Evolutionary conservation across 2,888 invertebrate species (phyloP).

Genomic region (Drosophila monieri): DNA sequence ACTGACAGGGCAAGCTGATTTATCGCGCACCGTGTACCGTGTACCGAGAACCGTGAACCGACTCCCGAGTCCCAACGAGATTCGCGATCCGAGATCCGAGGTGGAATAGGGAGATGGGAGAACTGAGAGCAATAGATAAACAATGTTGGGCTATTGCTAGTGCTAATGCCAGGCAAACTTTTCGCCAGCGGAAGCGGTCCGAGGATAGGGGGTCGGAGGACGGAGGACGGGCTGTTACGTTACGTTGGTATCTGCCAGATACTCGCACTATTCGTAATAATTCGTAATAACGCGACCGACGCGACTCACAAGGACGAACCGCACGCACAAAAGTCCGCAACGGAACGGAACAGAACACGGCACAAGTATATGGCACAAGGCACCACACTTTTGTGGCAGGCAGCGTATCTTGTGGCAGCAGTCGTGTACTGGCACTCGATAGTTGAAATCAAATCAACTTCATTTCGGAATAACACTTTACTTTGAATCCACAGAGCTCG

Average conservation of each 20-base stretch:
- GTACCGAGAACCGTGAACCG: constrained; percentile 9
- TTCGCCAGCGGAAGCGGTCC: constrained; percentile 15
- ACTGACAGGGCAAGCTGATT: constrained; percentile 23
- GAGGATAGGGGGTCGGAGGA: neutral
- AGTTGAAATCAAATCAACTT: constrained; percentile 5
- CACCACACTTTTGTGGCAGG: neutral
- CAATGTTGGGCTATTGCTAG: constrained; percentile 10
- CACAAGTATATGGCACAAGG: neutral
- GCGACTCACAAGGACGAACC: constrained; percentile 28
- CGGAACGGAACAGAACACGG: constrained; percentile 2
- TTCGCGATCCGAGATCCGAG: constrained; percentile 7
- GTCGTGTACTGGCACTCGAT: constrained; percentile 1
- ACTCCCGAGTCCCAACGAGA: constrained; percentile 5
- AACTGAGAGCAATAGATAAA: constrained; percentile 8
- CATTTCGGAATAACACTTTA: constrained; percentile 36
- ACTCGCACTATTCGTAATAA: constrained; percentile 11
- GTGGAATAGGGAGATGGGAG: neutral
- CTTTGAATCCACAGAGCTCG: constrained; percentile 37
- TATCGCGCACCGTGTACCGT: constrained; percentile 11
- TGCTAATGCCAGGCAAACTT: neutral
- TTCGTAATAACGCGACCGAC: constrained; percentile 19
- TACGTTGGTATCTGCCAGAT: constrained; percentile 7
- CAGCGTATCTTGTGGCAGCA: neutral
- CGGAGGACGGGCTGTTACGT: constrained; percentile 21
- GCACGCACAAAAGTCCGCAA: neutral